phyloP scores from a whole-genome alignment of 1,140 invertebrate genomes.

The Drosophila pandora region DNA sequence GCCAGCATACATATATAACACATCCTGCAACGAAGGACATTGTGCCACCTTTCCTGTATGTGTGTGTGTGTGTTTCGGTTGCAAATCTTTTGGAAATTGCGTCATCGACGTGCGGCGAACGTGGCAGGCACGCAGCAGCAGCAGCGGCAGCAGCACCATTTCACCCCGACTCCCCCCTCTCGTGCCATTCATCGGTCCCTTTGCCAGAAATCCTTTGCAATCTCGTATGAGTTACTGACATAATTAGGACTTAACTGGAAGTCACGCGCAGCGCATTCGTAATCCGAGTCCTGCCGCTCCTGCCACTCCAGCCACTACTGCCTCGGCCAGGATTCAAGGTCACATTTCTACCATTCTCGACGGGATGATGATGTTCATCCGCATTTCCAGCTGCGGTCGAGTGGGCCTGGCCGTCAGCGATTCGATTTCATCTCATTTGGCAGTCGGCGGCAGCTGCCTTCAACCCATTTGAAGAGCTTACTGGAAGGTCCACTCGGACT shows the following conservation, averaged over 20 bases:
- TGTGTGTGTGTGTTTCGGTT: conserved; percentile 41
- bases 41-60: conserved; percentile 48
- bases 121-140: conserved; percentile 69
- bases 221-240: conserved; percentile 79
- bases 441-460: conserved; percentile 30
- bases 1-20: conserved; percentile 5
- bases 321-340: conserved; percentile 55
- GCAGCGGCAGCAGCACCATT: conserved; percentile 40
- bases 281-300: conserved; percentile 56
- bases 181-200: conserved; percentile 3
- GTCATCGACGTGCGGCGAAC: conserved; percentile 65
- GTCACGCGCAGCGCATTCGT: conserved; percentile 75
- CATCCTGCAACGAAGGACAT: conserved; percentile 41
- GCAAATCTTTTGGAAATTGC: conserved; percentile 75
- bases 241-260: conserved; percentile 80
- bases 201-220: conserved; percentile 45
- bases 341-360: conserved; percentile 38
- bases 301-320: conserved; percentile 19
- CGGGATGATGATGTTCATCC: background rate
- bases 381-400: conserved; percentile 29
- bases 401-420: conserved; percentile 53
- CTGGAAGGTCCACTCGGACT: conserved; percentile 13
- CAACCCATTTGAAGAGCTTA: conserved; percentile 37
- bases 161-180: conserved; percentile 4
- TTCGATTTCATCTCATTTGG: conserved; percentile 38